Evolutionary conservation across 2,113 vertebrate species (phyloP).

Genomic region (Forbesichthys papilliferus): DNA sequence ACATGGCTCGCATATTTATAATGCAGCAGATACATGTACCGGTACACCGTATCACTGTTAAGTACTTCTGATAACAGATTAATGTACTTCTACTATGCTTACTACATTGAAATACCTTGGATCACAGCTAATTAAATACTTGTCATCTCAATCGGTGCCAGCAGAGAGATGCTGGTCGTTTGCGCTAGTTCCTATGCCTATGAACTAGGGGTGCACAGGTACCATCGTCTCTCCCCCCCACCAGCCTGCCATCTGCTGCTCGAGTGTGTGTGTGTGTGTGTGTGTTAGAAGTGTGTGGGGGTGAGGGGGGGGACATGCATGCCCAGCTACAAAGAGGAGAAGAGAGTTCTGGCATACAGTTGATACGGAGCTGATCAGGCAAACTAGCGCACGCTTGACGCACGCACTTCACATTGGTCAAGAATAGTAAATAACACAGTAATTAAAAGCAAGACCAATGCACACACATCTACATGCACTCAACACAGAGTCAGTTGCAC

Average conservation of each 20-base stretch:
- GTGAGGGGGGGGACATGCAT: background rate
- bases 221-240: background rate
- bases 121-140: too few species aligned
- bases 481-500: background rate
- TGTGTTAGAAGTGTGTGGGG: background rate
- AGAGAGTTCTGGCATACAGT: background rate
- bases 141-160: background rate
- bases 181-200: too few species aligned
- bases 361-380: background rate
- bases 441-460: constrained; percentile 12
- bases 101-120: too few species aligned
- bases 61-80: too few species aligned
- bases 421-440: background rate
- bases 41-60: too few species aligned
- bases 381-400: background rate
- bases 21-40: too few species aligned
- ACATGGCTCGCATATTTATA: too few species aligned
- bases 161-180: too few species aligned
- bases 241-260: background rate
- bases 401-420: background rate
- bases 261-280: background rate
- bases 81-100: too few species aligned
- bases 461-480: constrained; percentile 10
- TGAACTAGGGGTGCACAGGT: too few species aligned
- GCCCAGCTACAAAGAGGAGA: constrained; percentile 5